phyloP scores from a whole-genome alignment of 2,797 vertebrate genomes.

The Mormyrus hasselquistii region DNA sequence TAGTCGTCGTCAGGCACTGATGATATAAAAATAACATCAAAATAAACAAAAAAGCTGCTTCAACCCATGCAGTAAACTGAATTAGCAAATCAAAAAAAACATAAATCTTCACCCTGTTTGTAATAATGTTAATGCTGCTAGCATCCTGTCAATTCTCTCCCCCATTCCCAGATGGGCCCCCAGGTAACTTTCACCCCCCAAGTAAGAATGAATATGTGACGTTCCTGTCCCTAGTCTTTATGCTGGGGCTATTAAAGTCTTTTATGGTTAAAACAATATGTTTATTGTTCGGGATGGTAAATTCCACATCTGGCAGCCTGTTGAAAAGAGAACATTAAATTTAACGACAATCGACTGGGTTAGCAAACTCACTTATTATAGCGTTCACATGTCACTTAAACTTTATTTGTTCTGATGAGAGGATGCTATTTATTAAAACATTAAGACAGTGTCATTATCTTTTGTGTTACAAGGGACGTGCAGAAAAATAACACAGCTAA shows the following conservation, averaged over 20 bases:
- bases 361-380: not conserved
- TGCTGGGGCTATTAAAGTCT: not conserved
- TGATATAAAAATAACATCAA: not conserved
- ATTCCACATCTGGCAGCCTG: not conserved
- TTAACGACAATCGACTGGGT: not conserved
- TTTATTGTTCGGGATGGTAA: conserved; percentile 12
- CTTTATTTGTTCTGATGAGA: not conserved
- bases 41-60: not conserved
- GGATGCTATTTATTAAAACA: not conserved
- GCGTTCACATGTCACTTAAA: not conserved
- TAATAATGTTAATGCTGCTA: not conserved
- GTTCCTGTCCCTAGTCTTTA: not conserved
- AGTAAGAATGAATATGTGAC: not conserved
- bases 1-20: not conserved
- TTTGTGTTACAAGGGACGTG: not conserved
- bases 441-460: not conserved
- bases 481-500: not conserved
- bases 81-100: not conserved
- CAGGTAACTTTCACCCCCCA: not conserved
- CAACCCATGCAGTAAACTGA: not conserved
- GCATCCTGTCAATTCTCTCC: not conserved
- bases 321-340: conserved; percentile 15
- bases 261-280: conserved; percentile 5
- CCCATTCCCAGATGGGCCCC: not conserved
- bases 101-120: not conserved